phyloP scores from a whole-genome alignment of 2,888 invertebrate genomes.

The Kuschelorhynchus macadamiae region DNA sequence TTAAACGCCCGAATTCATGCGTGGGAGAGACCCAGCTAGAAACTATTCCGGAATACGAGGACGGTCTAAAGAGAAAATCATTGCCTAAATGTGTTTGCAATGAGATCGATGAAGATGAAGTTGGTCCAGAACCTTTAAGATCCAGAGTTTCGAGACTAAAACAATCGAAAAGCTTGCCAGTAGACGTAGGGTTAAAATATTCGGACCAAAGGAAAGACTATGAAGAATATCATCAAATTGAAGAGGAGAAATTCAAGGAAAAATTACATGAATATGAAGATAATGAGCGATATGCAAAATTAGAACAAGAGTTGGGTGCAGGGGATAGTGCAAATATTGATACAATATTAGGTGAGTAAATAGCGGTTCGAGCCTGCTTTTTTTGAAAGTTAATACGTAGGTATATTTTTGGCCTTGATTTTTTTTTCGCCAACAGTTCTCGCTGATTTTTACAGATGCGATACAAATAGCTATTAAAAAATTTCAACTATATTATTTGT shows the following conservation, averaged over 20 bases:
- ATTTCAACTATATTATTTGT: too few relatives aligned
- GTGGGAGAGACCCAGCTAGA: conserved; percentile 28
- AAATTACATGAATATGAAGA: conserved; percentile 40
- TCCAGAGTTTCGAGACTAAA: conserved; percentile 8
- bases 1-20: conserved; percentile 50
- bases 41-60: conserved; percentile 4
- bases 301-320: background rate
- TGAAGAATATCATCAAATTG: conserved; percentile 42
- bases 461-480: too few relatives aligned
- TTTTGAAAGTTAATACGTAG: too few relatives aligned
- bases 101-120: conserved; percentile 5
- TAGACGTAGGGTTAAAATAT: conserved; percentile 22
- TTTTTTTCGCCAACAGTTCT: too few relatives aligned
- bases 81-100: conserved; percentile 44
- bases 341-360: conserved; percentile 41
- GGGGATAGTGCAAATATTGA: conserved; percentile 24
- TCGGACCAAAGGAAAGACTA: conserved; percentile 51
- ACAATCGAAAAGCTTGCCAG: conserved; percentile 17
- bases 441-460: too few relatives aligned
- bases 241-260: conserved; percentile 37
- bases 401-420: too few relatives aligned
- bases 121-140: conserved; percentile 1
- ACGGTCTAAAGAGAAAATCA: conserved; percentile 40
- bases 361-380: background rate
- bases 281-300: background rate